Evolutionary conservation across 92 coral and sea anemone species (phyloP), one percentile per base, ranked within the genome.

Genomic region (Micromussa lordhowensis): DNA sequence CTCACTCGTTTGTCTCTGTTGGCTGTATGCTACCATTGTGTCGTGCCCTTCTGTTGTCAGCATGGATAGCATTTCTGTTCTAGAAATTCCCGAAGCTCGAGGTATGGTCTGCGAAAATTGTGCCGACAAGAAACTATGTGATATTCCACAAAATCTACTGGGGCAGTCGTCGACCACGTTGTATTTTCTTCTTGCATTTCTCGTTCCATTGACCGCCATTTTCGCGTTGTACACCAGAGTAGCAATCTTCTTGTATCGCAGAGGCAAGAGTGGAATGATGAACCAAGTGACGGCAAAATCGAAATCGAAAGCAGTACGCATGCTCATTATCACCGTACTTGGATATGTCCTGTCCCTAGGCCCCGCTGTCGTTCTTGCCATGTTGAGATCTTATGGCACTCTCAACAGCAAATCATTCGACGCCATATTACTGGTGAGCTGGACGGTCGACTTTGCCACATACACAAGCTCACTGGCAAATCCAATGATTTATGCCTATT

Each of bases 401-500:
- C 80, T 93, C 21, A 80, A 88, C 30, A 66, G 68, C 64, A 64
- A 78, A 21, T 40, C 88, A 10, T 73, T 54, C 44, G 77, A 29
- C 34, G 82, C 81, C n/a, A 48, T 88, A 68, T 80, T 82, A 57
- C 61, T 81, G 26, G 84, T 78, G 26, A 58, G 74, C 17, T 29
- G 82, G 78, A 17, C 38, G 35, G 79, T 80, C 28, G 78, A 86
- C 68, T 10, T 88, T 18, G 64, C 83, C 36, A 69, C 78, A 57
- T 86, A 91, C 34, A 88, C 79, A 24, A 91, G 96, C 79, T 93
- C 94, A 21, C 82, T 93, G 75, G 80, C 24, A 17, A 93, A 93
- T 84, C 96, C 94, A 3, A 34, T 81, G 35, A 89, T 93, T 70
- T 93, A 91, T 68, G 88, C 90, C 11, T 93, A 91, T 53, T 93